phyloP scores from a whole-genome alignment of 2,888 invertebrate genomes.

The Polyploca ridens region DNA sequence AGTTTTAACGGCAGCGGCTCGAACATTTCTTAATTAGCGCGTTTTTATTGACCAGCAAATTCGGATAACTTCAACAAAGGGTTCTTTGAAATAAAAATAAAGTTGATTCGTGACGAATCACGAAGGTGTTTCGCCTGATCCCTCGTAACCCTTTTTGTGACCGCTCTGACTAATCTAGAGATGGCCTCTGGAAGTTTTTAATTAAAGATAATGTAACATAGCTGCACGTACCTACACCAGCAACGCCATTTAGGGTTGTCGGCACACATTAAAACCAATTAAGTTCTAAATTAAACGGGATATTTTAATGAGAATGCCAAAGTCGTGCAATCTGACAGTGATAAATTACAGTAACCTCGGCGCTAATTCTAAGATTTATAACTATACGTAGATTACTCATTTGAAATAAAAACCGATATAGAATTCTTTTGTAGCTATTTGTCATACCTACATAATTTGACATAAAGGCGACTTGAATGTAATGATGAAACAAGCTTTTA shows the following conservation, averaged over 20 bases:
- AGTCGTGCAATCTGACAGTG: slow-evolving; percentile 45
- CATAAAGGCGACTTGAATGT: background rate
- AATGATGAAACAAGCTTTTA: too few relatives aligned
- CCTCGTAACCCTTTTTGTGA: slow-evolving; percentile 80
- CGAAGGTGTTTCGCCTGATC: slow-evolving; percentile 77
- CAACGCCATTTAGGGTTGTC: slow-evolving; percentile 57
- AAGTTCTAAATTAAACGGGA: slow-evolving; percentile 41
- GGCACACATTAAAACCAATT: slow-evolving; percentile 40
- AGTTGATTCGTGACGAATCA: slow-evolving; percentile 82
- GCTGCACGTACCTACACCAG: slow-evolving; percentile 69
- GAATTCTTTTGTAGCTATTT: background rate
- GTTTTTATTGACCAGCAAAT: slow-evolving; percentile 81
- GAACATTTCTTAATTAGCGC: slow-evolving; percentile 82
- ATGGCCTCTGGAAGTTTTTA: slow-evolving; percentile 75
- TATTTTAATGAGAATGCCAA: slow-evolving; percentile 41
- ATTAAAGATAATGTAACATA: slow-evolving; percentile 82
- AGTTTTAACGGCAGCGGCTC: slow-evolving; percentile 71
- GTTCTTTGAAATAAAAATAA: slow-evolving; percentile 80
- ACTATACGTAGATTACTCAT: background rate
- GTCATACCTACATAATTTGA: too few relatives aligned
- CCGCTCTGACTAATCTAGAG: slow-evolving; percentile 78
- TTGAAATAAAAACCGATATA: background rate
- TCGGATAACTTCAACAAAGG: slow-evolving; percentile 81
- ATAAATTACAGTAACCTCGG: slow-evolving; percentile 38
- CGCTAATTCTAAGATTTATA: slow-evolving; percentile 20